These are phyloP conservation scores for Ctenodactylus gundi DNA, from an alignment of 2,113 vertebrate species.

Conservation along the genomic window DNA sequence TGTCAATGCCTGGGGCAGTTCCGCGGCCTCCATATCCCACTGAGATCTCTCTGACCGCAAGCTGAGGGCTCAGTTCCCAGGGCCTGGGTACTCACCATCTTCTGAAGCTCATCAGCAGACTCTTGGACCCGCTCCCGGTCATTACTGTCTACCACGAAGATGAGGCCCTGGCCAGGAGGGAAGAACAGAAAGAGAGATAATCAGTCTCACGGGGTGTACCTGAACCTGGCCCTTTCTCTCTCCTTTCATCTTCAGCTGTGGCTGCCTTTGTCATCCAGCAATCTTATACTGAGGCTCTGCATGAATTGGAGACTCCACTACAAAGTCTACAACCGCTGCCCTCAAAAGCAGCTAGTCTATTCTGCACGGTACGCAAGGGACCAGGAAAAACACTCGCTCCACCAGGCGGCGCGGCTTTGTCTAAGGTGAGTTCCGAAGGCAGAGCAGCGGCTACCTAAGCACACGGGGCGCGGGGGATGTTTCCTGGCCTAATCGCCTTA, in stretches of 20 bases:
- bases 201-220: neutral
- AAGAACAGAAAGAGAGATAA: neutral
- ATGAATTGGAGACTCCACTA: neutral
- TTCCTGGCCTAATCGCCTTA: neutral
- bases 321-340: neutral
- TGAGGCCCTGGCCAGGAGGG: slow-evolving; percentile 87
- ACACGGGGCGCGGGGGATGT: rapidly evolving
- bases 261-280: neutral
- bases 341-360: neutral
- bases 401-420: neutral
- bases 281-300: neutral
- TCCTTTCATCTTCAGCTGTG: neutral
- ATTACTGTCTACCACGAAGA: slow-evolving; percentile 97
- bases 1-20: neutral
- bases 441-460: neutral
- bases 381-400: neutral
- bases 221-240: neutral
- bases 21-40: neutral
- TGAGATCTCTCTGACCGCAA: neutral
- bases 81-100: slow-evolving; percentile 88
- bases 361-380: neutral
- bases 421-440: neutral
- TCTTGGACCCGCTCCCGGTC: slow-evolving; percentile 93
- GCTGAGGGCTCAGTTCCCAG: neutral
- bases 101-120: slow-evolving; percentile 91